These are phyloP conservation scores for Calephelis perditalis DNA, from an alignment of 2,888 invertebrate species.

Conservation along the genomic window DNA sequence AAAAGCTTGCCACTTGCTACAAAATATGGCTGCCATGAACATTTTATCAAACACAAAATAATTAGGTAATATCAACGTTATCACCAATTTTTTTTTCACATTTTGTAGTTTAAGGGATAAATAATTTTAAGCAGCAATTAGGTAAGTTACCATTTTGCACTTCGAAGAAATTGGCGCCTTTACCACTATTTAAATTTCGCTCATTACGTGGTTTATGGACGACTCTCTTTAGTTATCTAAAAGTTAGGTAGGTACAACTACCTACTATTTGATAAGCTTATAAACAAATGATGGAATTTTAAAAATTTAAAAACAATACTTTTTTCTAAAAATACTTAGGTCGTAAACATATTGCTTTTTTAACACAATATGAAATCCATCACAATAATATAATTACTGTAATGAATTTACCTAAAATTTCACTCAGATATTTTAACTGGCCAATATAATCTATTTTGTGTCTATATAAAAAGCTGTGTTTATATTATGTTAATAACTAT, in stretches of 20 bases:
- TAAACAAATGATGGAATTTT: not conserved
- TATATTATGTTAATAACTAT: slow-evolving; percentile 2
- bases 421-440: not conserved
- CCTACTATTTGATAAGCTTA: slow-evolving; percentile 1
- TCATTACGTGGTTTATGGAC: slow-evolving; percentile 7
- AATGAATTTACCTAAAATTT: slow-evolving; percentile 4
- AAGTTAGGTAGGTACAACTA: too few species aligned
- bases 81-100: too few species aligned
- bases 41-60: too few species aligned
- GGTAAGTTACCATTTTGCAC: too few species aligned
- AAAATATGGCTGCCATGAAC: too few species aligned
- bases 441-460: not conserved
- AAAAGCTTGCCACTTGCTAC: too few species aligned
- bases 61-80: too few species aligned
- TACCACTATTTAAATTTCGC: not conserved
- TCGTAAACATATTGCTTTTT: not conserved
- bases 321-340: not conserved
- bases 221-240: not conserved
- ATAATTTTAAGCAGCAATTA: too few species aligned
- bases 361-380: not conserved
- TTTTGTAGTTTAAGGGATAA: too few species aligned
- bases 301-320: not conserved
- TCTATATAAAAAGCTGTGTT: slow-evolving; percentile 7
- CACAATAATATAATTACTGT: not conserved
- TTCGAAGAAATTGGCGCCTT: too few species aligned